Evolutionary conservation across 2,888 invertebrate genomes (phyloP), one percentile per base, ranked within the genome.

Genomic region (Acleris holmiana): DNA sequence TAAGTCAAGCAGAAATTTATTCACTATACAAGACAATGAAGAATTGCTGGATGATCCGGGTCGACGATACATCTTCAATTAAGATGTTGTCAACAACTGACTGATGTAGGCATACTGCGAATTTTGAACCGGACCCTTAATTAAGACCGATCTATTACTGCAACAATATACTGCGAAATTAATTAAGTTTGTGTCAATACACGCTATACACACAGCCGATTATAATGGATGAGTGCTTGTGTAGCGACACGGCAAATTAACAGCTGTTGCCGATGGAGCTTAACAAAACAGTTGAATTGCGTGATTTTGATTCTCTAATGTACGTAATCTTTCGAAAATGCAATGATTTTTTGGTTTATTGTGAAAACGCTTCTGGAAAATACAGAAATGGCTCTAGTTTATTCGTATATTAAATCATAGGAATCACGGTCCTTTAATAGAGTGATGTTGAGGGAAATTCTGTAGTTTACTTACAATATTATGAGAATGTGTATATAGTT

Each of bases 151-250:
- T 57, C 46, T 17, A 29, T 57, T 18, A 8, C 19, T 56, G 17
- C 17, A 44, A 47, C 29, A 55, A 23, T 21, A 46, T 40, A 17
- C 41, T 23, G 21, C 56, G 18, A 44, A 48, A 59, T 50, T 59
- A 59, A 59, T 59, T 59, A 50, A 59, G 50, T 59, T 50, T 50
- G 17, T 50, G 59, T 44, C 59, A 59, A 59, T 41, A 59, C 4
- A 44, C 23, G 55, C 41, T 55, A 44, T 44, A 50, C 49, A 13
- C 13, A 49, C 35, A 48, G 35, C 2, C 13, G 49, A 40, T 50
- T 18, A 59, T 41, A 50, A 44, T 59, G 49, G 41, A 41, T 50
- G 41, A 59, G 23, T 59, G 21, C 18, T 23, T 23, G 41, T 29
- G 15, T 18, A 25, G 25, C 13, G 29, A 54, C 6, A 54, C 17